Evolutionary conservation across 37 sponge, comb jelly and placozoan species (phyloP).

Genomic region (Dysidea cf. avara): DNA sequence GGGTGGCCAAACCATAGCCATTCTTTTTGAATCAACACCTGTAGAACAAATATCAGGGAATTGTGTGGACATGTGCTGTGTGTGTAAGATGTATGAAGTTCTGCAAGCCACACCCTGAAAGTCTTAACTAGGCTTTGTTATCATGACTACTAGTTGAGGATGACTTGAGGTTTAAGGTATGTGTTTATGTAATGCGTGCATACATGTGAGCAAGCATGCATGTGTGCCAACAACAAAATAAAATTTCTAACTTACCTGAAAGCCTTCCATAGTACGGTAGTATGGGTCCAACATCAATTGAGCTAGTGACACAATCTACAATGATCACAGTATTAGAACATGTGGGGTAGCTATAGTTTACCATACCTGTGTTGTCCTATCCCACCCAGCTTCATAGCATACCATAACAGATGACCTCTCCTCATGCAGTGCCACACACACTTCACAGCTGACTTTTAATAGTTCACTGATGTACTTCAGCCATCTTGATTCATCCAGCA

Average conservation of each 20-base stretch:
- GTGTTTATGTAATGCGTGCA: too few relatives aligned
- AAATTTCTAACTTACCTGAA: constrained; percentile 91
- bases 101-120: too few relatives aligned
- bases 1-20: constrained; percentile 92
- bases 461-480: constrained; percentile 64
- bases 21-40: constrained; percentile 90
- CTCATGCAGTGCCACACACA: constrained; percentile 31
- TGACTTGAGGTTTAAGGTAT: too few relatives aligned
- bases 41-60: not conserved
- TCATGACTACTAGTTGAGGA: too few relatives aligned
- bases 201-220: too few relatives aligned
- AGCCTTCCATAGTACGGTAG: constrained; percentile 93
- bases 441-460: constrained; percentile 38
- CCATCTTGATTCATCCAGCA: constrained; percentile 78
- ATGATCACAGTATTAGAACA: not conserved
- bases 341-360: not conserved
- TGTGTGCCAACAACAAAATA: too few relatives aligned
- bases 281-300: constrained; percentile 88
- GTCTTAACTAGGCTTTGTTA: too few relatives aligned
- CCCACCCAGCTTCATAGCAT: constrained; percentile 82
- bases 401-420: constrained; percentile 68
- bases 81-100: not conserved
- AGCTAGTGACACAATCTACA: constrained; percentile 80
- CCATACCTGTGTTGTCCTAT: constrained; percentile 86
- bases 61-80: too few relatives aligned